Conservation (phyloP, 2,888 invertebrate species). For the Catocala nupta region DNA sequence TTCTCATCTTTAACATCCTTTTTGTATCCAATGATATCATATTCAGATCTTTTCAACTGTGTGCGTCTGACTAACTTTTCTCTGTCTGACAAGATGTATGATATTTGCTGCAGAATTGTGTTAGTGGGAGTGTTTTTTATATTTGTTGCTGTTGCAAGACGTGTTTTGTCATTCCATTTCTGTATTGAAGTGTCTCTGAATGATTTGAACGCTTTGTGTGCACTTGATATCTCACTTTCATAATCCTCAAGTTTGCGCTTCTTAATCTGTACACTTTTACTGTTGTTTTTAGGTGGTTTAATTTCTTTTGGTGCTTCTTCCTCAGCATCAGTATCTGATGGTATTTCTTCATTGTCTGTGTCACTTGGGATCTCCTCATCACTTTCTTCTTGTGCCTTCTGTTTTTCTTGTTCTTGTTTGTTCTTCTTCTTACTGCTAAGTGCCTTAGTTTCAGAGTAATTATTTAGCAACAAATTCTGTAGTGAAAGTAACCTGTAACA, state of each 20-base stretch:
- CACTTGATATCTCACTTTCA: conserved; percentile 84
- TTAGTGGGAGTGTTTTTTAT: conserved; percentile 88
- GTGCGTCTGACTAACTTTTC: conserved; percentile 92
- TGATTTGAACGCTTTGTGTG: conserved; percentile 88
- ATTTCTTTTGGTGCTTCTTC: conserved; percentile 56
- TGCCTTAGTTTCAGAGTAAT: conserved; percentile 90
- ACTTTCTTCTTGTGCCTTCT: conserved; percentile 66
- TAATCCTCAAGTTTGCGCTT: conserved; percentile 88
- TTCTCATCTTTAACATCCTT: conserved; percentile 53
- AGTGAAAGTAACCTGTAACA: conserved; percentile 75
- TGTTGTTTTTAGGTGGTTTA: conserved; percentile 50
- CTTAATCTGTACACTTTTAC: conserved; percentile 53
- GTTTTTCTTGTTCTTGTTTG: conserved; percentile 52
- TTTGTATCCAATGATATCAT: conserved; percentile 89
- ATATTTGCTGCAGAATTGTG: conserved; percentile 93
- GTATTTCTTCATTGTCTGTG: conserved; percentile 89
- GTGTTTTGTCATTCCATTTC: conserved; percentile 98
- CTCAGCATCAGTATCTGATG: conserved; percentile 87
- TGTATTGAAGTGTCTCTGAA: conserved; percentile 94
- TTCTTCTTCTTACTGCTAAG: conserved; percentile 69
- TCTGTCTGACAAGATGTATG: conserved; percentile 93
- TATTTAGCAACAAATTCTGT: conserved; percentile 85
- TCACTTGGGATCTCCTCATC: conserved; percentile 82
- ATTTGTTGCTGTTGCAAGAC: conserved; percentile 89
- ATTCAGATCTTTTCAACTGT: conserved; percentile 92